Evolutionary conservation across 2,113 vertebrate species (phyloP), one percentile per base, ranked within the genome.

Genomic region (Cebus imitator): DNA sequence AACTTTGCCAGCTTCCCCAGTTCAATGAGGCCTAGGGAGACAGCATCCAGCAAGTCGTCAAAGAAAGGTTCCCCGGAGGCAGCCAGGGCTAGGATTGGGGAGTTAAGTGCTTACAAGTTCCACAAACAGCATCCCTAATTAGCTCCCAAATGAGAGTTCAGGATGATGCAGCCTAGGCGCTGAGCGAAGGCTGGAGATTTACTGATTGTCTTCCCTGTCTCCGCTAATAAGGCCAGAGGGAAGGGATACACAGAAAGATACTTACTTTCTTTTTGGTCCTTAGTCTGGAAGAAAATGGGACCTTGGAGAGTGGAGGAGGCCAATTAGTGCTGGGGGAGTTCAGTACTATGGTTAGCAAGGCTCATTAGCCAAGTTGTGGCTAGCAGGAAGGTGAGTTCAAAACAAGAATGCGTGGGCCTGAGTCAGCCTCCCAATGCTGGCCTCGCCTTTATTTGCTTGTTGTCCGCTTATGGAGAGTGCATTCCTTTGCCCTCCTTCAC

Each of bases 191-290:
- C 81, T 66, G 25, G 90, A 75, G 76, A 85, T 85, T 94, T 96
- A 30, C 64, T 43, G 40, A 91, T 43, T 96, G 27, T 75, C 86
- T 94, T 83, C 52, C 66, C 40, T 55, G 45, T 14, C 43, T 79
- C 35, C 52, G 30, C 64, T 97, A 97, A 97, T 64, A 94, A 97
- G 89, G 35, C 96, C 96, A n/a, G 73, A 75, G 95, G 94, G 96
- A 86, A 82, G 35, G 23, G 10, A 70, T 0, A 1, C 23, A 2
- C 66, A 55, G 81, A 40, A 57, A 57, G 88, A 93, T 21, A 81
- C 27, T 82, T 73, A 61, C 58, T 95, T 95, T 96, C 88, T 57
- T 92, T 92, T 89, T 48, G 27, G 79, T 72, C n/a, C 35, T 96
- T 70, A 89, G 40, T 66, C 40, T 89, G 68, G 90, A 91, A 92